phyloP scores from a whole-genome alignment of 2,113 vertebrate species.

The Naja naja region DNA sequence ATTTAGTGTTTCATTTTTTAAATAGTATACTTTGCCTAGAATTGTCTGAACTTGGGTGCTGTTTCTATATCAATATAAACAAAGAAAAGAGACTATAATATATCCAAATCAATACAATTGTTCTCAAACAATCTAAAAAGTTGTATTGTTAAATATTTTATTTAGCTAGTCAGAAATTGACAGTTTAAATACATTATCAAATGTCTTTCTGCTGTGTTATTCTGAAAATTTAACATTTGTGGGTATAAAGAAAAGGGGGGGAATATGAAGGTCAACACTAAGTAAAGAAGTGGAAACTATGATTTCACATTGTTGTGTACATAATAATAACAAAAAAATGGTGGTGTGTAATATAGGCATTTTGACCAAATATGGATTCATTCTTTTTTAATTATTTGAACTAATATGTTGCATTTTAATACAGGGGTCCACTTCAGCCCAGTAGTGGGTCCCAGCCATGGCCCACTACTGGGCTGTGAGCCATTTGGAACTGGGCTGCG shows the following conservation, averaged over 20 bases:
- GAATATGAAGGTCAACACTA: not conserved
- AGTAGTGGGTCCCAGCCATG: too few relatives aligned
- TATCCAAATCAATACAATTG: not conserved
- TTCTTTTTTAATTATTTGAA: not conserved
- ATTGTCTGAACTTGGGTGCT: not conserved
- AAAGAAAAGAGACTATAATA: not conserved
- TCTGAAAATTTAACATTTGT: conserved; percentile 38
- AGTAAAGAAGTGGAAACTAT: not conserved
- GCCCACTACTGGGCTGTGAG: not conserved
- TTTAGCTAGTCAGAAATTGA: conserved; percentile 64
- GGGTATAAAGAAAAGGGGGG: conserved; percentile 24
- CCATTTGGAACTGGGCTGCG: not conserved
- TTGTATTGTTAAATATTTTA: conserved; percentile 30
- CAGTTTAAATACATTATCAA: conserved; percentile 60
- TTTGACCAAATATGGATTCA: not conserved
- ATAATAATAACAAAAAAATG: not conserved
- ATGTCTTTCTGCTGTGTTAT: conserved; percentile 48
- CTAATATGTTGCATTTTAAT: not conserved
- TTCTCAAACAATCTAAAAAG: not conserved
- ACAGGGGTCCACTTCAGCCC: not conserved
- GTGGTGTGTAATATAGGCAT: not conserved
- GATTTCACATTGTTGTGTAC: not conserved
- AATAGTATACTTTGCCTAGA: not conserved
- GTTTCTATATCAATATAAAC: not conserved
- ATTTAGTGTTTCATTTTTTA: not conserved